Base-by-base conservation (phyloP, 1,140 invertebrate species). In the Calliphora vicina region DNA sequence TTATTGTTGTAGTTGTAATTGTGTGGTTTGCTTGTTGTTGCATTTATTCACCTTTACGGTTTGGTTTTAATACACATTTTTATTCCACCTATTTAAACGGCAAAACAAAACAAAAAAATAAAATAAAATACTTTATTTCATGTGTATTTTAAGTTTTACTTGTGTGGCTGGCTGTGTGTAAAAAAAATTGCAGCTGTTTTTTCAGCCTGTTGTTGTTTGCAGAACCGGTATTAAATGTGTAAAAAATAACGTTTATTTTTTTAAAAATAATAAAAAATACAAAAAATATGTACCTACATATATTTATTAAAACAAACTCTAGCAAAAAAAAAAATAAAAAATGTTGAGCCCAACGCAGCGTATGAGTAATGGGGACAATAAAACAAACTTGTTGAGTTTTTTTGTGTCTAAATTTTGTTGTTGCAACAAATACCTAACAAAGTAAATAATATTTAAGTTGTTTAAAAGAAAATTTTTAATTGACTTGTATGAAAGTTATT, bases 141-240 rank as follows among this genome's bases (percentile, higher is more conserved):
- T 50, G 45, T 10, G 17, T 50, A 50, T 50, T 50, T 50, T 35
- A 35, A 2, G 0, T 35, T 35, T 35, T 35, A 6, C 10, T 10
- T 8, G 35, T 35, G 35, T 17, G n/a, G n/a, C n/a, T 50, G 45
- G 12, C 1, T 8, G n/a, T 67, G 20, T 67, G n/a, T 67, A 23
- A 23, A 67, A 67, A 25, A 67, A 67, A 25, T 67, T 67, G 61
- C 61, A 67, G 61, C 61, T 67, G 61, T 67, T 67, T 67, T 23
- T 23, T 23, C 17, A n/a, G n/a, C n/a, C n/a, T n/a, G n/a, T n/a
- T n/a, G n/a, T n/a, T n/a, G n/a, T n/a, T n/a, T 67, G 23, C 6
- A 67, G n/a, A 67, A 67, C 61, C 20, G 61, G 61, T 67, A 23
- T 20, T 20, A 10, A 67, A 20, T 17, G 12, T 50, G 12, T 50